Percentiles rank a stretch among this genome's conserved stretches.
Conservation (phyloP, 2,888 invertebrate species). For the Resseliella maxima region DNA sequence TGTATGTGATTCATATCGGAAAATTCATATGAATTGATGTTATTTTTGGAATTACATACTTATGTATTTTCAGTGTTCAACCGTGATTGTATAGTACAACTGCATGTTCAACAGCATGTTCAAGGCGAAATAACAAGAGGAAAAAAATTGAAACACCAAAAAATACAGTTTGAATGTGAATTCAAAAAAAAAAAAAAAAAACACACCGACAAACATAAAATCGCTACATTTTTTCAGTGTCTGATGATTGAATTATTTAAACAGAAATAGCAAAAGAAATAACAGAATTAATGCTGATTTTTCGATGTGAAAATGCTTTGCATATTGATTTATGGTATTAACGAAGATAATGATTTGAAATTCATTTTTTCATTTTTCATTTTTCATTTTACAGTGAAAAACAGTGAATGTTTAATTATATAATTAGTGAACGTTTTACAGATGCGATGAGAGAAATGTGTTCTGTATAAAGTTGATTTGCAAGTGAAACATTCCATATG, state of each 20-base stretch:
- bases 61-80: neutral
- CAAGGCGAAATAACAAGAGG: neutral
- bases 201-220: neutral
- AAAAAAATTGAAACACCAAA: neutral
- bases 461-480: no score
- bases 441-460: no score
- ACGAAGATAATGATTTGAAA: no score
- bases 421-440: no score
- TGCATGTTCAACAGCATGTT: neutral
- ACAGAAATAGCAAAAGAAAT: no score
- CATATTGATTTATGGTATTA: no score
- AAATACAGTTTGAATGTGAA: neutral
- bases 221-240: neutral
- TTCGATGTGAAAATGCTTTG: no score
- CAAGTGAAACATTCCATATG: no score
- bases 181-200: neutral
- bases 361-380: no score
- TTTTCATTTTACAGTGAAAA: no score
- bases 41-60: slow-evolving; percentile 39
- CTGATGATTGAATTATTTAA: neutral
- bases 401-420: no score
- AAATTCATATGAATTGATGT: neutral
- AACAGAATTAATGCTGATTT: no score
- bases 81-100: neutral
- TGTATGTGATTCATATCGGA: neutral